Evolutionary conservation across 2,888 invertebrate species (phyloP).

Genomic region (Noctua janthina): DNA sequence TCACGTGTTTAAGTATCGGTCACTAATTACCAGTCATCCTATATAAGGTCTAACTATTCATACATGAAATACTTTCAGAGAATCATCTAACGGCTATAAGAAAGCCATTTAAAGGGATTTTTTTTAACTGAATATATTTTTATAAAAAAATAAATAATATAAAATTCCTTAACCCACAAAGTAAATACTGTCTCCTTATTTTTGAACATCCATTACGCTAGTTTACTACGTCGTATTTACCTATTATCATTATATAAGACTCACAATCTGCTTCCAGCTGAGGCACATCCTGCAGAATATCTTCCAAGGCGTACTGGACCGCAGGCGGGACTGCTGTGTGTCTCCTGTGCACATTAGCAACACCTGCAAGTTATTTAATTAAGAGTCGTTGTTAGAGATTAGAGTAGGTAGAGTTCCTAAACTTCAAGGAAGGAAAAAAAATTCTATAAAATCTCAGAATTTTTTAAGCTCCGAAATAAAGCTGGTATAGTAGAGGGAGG

Average conservation of each 20-base stretch:
- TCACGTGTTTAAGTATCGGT: too few species aligned
- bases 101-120: too few species aligned
- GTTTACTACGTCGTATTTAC: too few species aligned
- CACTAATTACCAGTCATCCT: too few species aligned
- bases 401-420: background rate
- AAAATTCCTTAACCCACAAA: too few species aligned
- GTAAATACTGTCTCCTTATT: too few species aligned
- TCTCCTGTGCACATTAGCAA: conserved; percentile 75
- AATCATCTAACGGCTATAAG: too few species aligned
- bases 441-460: background rate
- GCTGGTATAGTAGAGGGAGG: background rate
- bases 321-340: conserved; percentile 75
- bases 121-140: too few species aligned
- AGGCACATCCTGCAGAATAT: conserved; percentile 80
- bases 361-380: conserved; percentile 70
- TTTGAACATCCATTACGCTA: too few species aligned
- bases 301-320: conserved; percentile 82
- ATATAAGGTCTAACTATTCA: conserved; percentile 30
- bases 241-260: conserved; percentile 55
- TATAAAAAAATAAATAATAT: too few species aligned
- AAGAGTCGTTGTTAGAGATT: background rate
- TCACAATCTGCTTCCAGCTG: conserved; percentile 84
- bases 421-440: background rate
- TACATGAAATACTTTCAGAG: too few species aligned
- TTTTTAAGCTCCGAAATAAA: background rate